phyloP scores from a whole-genome alignment of 2,113 vertebrate genomes.

The Tetrao urogallus region DNA sequence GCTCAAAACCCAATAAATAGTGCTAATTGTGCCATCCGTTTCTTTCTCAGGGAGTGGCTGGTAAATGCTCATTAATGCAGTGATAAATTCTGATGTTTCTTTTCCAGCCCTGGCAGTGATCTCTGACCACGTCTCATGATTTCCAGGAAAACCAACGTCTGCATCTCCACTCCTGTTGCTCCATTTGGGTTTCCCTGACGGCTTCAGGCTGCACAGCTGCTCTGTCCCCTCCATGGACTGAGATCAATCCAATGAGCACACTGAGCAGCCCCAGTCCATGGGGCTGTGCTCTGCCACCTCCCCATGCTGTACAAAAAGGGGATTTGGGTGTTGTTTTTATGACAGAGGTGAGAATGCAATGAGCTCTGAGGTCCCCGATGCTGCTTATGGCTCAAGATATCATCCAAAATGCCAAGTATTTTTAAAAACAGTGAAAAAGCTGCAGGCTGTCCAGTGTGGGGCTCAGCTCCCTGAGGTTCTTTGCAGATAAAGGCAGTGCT shows the following conservation, averaged over 20 bases:
- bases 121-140: conserved; percentile 29
- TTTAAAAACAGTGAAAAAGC: neutral
- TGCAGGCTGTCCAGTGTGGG: accelerated
- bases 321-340: neutral
- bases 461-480: neutral
- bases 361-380: neutral
- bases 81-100: conserved; percentile 48
- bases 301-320: accelerated
- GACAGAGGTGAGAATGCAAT: neutral
- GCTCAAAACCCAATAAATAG: conserved; percentile 51
- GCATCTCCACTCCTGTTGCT: neutral
- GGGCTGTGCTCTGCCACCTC: neutral
- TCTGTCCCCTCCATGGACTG: conserved; percentile 11
- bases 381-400: accelerated
- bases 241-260: conserved; percentile 6
- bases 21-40: conserved; percentile 47
- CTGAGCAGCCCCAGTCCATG: accelerated
- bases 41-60: conserved; percentile 35
- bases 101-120: conserved; percentile 35
- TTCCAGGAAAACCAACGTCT: conserved; percentile 45
- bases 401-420: neutral
- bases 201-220: neutral
- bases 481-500: neutral
- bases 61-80: conserved; percentile 59
- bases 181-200: neutral